These are phyloP conservation scores for Onychomys torridus DNA, from an alignment of 2,797 vertebrate genomes.

Conservation along the genomic window DNA sequence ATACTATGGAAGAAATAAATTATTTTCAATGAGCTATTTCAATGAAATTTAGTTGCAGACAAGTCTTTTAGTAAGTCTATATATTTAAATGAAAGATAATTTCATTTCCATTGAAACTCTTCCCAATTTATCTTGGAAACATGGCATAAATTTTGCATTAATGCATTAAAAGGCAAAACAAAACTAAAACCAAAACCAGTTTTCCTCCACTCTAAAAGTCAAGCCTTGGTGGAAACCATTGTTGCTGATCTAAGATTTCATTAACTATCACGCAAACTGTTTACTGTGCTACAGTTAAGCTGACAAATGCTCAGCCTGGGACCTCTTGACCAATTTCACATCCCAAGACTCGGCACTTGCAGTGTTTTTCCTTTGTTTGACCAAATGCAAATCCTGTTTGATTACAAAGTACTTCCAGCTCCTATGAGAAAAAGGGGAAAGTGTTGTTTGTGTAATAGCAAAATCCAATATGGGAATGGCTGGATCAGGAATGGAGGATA, in stretches of 20 bases:
- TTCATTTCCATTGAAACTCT: constrained; percentile 48
- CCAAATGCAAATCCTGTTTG: neutral
- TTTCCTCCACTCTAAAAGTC: constrained; percentile 33
- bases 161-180: constrained; percentile 54
- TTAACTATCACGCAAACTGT: neutral
- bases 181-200: constrained; percentile 57
- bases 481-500: constrained; percentile 4
- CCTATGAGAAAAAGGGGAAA: neutral
- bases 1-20: constrained; percentile 53
- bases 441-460: neutral
- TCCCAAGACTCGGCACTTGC: neutral
- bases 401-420: neutral
- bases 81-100: constrained; percentile 63
- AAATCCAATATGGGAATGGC: neutral
- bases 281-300: neutral
- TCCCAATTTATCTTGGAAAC: constrained; percentile 62
- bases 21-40: constrained; percentile 70
- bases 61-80: constrained; percentile 50
- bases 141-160: constrained; percentile 32
- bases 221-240: constrained; percentile 26
- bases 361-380: neutral
- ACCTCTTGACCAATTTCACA: neutral
- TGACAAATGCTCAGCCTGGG: neutral
- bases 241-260: neutral
- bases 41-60: constrained; percentile 58